Conservation (phyloP, 2,888 invertebrate genomes). For the Melipona bicolor region DNA sequence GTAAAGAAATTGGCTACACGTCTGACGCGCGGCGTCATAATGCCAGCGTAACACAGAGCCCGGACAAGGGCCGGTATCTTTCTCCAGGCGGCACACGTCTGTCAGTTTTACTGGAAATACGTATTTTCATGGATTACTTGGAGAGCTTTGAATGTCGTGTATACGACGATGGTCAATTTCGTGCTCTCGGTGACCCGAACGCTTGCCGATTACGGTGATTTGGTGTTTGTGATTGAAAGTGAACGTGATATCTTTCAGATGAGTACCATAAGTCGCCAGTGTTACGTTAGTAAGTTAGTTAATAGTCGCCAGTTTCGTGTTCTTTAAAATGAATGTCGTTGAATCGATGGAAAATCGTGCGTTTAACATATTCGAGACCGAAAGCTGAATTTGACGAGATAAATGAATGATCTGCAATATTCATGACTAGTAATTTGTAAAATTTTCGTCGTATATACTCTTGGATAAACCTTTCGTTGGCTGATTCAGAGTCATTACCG, state of each 20-base stretch:
- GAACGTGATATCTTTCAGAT: neutral
- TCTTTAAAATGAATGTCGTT: too few species aligned
- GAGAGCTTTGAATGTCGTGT: neutral
- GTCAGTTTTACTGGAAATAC: constrained; percentile 75
- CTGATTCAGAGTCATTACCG: too few species aligned
- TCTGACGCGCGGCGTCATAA: constrained; percentile 83
- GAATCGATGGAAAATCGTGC: too few species aligned
- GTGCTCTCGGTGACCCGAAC: constrained; percentile 4
- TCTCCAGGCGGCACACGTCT: constrained; percentile 81
- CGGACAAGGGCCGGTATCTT: constrained; percentile 83
- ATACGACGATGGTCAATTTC: constrained; percentile 6
- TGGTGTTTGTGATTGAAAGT: neutral
- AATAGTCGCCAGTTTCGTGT: neutral
- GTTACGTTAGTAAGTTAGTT: neutral
- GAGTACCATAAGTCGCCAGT: constrained; percentile 10
- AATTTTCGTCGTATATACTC: too few species aligned
- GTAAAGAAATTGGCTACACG: constrained; percentile 85
- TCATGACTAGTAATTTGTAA: too few species aligned
- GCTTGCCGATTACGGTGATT: neutral
- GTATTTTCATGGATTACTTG: constrained; percentile 56
- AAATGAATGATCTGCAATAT: too few species aligned
- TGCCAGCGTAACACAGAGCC: constrained; percentile 85
- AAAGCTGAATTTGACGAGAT: too few species aligned
- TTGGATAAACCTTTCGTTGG: too few species aligned
- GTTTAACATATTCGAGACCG: too few species aligned